phyloP scores from a whole-genome alignment of 2,113 vertebrate species.

The Oplegnathus fasciatus region DNA sequence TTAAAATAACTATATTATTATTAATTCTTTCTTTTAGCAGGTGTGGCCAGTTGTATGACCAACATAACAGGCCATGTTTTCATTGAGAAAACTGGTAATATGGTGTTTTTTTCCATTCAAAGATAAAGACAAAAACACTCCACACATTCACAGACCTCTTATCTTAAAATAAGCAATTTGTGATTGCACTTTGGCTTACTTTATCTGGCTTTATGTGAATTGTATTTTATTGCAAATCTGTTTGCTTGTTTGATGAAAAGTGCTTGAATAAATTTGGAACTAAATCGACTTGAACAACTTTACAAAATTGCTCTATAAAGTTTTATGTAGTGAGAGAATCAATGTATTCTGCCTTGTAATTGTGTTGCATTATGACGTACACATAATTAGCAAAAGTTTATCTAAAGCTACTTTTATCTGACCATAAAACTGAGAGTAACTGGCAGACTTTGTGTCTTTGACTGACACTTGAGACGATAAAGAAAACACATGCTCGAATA shows the following conservation, averaged over 20 bases:
- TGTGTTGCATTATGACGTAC: conserved; percentile 23
- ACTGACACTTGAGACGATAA: conserved; percentile 55
- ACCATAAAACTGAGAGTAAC: conserved; percentile 29
- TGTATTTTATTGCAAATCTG: conserved; percentile 39
- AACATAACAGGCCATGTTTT: background rate
- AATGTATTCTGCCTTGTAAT: background rate
- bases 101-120: background rate
- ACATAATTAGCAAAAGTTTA: conserved; percentile 26
- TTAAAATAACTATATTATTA: background rate
- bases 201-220: conserved; percentile 17
- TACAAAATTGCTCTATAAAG: conserved; percentile 11
- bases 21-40: too few species aligned
- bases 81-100: background rate
- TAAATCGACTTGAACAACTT: conserved; percentile 35
- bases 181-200: conserved; percentile 7
- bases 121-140: background rate
- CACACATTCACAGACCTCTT: conserved; percentile 2
- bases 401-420: conserved; percentile 36
- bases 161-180: conserved; percentile 18
- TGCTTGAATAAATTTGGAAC: conserved; percentile 25
- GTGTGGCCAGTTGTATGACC: conserved; percentile 6
- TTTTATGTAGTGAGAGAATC: conserved; percentile 17
- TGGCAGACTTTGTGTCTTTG: conserved; percentile 35
- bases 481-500: conserved; percentile 59
- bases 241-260: conserved; percentile 16